These are phyloP conservation scores for Orchesellides sinensis DNA, from an alignment of 2,888 invertebrate species.

Conservation along the genomic window DNA sequence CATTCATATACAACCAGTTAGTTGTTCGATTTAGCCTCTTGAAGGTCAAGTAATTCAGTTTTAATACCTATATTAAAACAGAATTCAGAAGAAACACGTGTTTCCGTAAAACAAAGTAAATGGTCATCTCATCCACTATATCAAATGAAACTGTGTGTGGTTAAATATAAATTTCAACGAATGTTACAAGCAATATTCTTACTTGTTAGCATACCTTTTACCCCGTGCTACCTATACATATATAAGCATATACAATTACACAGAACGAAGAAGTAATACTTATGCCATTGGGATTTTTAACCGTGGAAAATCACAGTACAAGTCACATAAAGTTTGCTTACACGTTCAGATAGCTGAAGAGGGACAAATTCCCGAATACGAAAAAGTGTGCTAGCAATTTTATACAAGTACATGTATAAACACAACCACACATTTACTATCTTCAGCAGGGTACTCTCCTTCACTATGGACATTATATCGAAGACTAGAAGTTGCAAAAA, in stretches of 20 bases:
- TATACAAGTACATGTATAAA: too few species aligned
- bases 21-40: neutral
- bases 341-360: neutral
- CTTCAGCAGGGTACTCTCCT: too few species aligned
- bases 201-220: too few species aligned
- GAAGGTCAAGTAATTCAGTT: slow-evolving; percentile 17
- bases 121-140: neutral
- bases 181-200: neutral
- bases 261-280: too few species aligned
- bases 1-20: too few species aligned
- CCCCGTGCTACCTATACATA: too few species aligned
- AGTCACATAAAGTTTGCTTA: slow-evolving; percentile 29
- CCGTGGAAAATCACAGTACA: slow-evolving; percentile 56
- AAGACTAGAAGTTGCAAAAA: neutral
- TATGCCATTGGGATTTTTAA: slow-evolving; percentile 33
- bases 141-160: neutral
- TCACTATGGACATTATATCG: too few species aligned
- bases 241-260: too few species aligned
- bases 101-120: neutral
- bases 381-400: too few species aligned
- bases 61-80: slow-evolving; percentile 1
- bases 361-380: neutral
- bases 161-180: slow-evolving; percentile 5
- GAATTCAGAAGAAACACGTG: slow-evolving; percentile 2
- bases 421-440: too few species aligned